Conservation (phyloP, 2,888 invertebrate genomes). For the Acleris literana region DNA sequence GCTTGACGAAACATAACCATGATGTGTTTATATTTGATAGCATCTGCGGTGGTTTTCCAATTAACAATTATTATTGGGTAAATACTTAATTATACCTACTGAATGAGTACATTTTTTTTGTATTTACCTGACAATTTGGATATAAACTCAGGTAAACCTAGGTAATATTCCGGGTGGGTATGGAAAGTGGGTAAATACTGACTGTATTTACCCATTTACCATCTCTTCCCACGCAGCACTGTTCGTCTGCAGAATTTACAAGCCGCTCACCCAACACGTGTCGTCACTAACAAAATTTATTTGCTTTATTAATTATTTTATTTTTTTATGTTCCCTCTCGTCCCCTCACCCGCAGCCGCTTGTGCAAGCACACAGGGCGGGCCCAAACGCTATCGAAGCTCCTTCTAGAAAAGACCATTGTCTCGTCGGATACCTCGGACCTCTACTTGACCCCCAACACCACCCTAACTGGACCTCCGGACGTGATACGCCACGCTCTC, state of each 20-base stretch:
- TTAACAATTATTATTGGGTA: too few species aligned
- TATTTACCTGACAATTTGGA: too few species aligned
- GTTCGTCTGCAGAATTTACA: neutral
- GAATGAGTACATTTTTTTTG: too few species aligned
- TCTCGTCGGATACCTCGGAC: constrained; percentile 60
- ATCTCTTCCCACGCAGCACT: neutral
- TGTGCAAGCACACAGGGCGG: constrained; percentile 58
- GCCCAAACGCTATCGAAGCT: constrained; percentile 55
- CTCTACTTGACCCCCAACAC: constrained; percentile 67
- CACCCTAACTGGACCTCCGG: constrained; percentile 64
- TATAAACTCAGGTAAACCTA: too few species aligned
- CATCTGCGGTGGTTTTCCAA: too few species aligned
- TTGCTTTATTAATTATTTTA: constrained; percentile 64
- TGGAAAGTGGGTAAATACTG: too few species aligned
- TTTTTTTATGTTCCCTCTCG: constrained; percentile 49
- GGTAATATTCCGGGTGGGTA: too few species aligned
- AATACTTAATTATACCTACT: too few species aligned
- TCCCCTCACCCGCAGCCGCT: constrained; percentile 43
- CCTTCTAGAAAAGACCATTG: constrained; percentile 56
- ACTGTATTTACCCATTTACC: neutral
- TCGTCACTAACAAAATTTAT: constrained; percentile 43
- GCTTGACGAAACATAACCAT: too few species aligned
- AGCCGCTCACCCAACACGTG: constrained; percentile 25
- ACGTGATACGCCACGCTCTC: constrained; percentile 60
- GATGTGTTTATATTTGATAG: too few species aligned